A percentile compares a stretch with the other conserved stretches of the same genome.
These are phyloP conservation scores for Sardina pilchardus DNA, from an alignment of 2,113 vertebrate species.

Conservation along the genomic window DNA sequence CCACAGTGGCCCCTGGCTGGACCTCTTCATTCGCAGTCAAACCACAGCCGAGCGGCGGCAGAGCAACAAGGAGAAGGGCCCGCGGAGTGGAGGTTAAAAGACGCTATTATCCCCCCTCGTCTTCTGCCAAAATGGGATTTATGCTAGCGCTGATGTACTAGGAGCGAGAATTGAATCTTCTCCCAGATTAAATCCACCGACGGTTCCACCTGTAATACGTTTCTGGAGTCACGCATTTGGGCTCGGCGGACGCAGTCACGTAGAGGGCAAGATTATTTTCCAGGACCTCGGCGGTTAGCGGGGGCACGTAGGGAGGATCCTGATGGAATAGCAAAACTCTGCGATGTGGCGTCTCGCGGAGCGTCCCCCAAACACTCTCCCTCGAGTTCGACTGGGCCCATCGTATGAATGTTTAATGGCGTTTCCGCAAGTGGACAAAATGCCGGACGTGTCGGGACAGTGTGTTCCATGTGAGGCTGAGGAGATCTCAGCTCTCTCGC, in stretches of 20 bases:
- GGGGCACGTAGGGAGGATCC: not conserved
- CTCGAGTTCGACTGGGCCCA: not conserved
- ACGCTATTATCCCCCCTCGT: conserved; percentile 22
- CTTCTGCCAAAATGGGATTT: conserved; percentile 33
- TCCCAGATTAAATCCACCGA: conserved; percentile 30
- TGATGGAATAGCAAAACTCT: not conserved
- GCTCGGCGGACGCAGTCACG: conserved; percentile 4
- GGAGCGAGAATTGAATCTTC: conserved; percentile 36
- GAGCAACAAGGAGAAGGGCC: not conserved
- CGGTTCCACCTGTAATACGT: conserved; percentile 30
- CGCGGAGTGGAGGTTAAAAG: conserved; percentile 20
- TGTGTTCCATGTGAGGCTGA: not conserved
- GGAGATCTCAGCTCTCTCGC: not conserved
- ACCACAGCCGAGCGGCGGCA: conserved; percentile 24
- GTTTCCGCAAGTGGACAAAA: not conserved
- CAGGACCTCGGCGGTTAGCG: not conserved
- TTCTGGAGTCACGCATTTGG: conserved; percentile 19
- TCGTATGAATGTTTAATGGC: not conserved
- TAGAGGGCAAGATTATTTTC: conserved; percentile 28
- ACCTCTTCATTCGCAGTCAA: conserved; percentile 24
- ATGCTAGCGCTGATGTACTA: conserved; percentile 33
- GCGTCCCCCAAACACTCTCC: not conserved
- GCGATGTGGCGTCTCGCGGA: not conserved
- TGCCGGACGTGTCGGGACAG: not conserved
- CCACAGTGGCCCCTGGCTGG: not conserved